Evolutionary conservation across 2,113 vertebrate genomes (phyloP), one percentile per base, ranked within the genome.

Genomic region (Casuarius casuarius): DNA sequence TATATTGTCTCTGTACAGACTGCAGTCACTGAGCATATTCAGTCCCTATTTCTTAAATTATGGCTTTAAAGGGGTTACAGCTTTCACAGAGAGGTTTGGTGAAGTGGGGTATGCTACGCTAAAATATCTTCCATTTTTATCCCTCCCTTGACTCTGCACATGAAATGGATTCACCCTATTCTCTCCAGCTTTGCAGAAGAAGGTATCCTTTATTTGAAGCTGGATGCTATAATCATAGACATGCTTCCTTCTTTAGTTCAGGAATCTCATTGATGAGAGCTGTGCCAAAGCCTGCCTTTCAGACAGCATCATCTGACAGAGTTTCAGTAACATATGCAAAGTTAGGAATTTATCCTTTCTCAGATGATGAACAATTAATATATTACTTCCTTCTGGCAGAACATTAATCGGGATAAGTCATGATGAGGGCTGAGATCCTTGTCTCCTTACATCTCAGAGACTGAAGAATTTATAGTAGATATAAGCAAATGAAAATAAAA

Each of bases 321-420:
- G 22, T 80, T 96, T 91, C 76, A 67, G 49, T 94, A 94, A 85
- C 49, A 70, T 73, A 92, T 87, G 87, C 84, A 88, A 94, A 95
- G 54, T 93, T 87, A 91, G 59, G 75, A 54, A 83, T 67, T 94
- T 95, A 85, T 35, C 76, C 51, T 95, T 81, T 92, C 89, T 44
- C 40, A 85, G 75, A 93, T 90, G 78, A 76, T 78, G 87, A 89
- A 65, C 62, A 66, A 97, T 90, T 94, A 95, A 89, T 96, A 54
- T 46, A 83, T 93, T 90, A 87, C 71, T 95, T 96, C 92, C 87
- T 93, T 88, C 90, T 95, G 95, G 84, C 78, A 95, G 18, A 67
- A 51, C 71, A 90, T 93, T 91, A 87, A 91, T 93, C 87, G 76
- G 78, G 52, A 15, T 70, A 94, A 91, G 31, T 56, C n/a, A 66